A percentile compares a stretch with the other conserved stretches of the same genome.
Evolutionary conservation across 2,888 invertebrate genomes (phyloP).

Genomic region (Yponomeuta cagnagella): DNA sequence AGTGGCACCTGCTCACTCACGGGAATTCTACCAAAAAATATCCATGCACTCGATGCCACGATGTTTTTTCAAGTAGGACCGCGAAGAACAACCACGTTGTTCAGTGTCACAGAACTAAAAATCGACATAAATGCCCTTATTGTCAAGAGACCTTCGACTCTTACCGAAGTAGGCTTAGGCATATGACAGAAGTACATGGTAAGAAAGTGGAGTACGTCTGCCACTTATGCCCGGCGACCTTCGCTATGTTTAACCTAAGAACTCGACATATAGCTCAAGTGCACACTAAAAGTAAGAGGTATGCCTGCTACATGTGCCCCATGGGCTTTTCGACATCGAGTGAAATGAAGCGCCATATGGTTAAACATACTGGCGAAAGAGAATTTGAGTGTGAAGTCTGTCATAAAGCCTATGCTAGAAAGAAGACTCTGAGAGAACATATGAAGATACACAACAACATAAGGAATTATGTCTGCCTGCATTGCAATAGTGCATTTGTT

Average conservation of each 20-base stretch:
- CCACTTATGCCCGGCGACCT: slow-evolving; percentile 39
- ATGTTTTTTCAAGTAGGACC: not conserved
- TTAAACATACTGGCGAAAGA: slow-evolving; percentile 50
- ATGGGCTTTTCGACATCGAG: slow-evolving; percentile 1
- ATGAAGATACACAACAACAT: slow-evolving; percentile 61
- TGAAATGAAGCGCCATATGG: slow-evolving; percentile 29
- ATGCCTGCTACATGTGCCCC: slow-evolving; percentile 15
- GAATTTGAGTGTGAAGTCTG: slow-evolving; percentile 55
- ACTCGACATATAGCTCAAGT: slow-evolving; percentile 52
- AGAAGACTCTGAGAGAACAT: slow-evolving; percentile 55
- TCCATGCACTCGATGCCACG: not conserved
- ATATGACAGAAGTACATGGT: slow-evolving; percentile 42
- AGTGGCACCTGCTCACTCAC: not conserved
- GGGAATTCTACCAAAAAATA: not conserved
- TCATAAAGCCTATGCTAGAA: slow-evolving; percentile 55
- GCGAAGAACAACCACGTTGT: slow-evolving; percentile 11
- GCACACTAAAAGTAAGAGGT: slow-evolving; percentile 34
- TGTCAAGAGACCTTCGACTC: slow-evolving; percentile 33
- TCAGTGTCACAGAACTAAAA: not conserved
- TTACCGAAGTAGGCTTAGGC: slow-evolving; percentile 41
- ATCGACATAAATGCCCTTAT: slow-evolving; percentile 16
- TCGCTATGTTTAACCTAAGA: slow-evolving; percentile 47
- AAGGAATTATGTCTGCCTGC: slow-evolving; percentile 47
- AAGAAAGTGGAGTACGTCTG: slow-evolving; percentile 44
- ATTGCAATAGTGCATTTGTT: slow-evolving; percentile 58